Conservation (phyloP, 2,888 invertebrate genomes). For the Nebria brevicollis region DNA sequence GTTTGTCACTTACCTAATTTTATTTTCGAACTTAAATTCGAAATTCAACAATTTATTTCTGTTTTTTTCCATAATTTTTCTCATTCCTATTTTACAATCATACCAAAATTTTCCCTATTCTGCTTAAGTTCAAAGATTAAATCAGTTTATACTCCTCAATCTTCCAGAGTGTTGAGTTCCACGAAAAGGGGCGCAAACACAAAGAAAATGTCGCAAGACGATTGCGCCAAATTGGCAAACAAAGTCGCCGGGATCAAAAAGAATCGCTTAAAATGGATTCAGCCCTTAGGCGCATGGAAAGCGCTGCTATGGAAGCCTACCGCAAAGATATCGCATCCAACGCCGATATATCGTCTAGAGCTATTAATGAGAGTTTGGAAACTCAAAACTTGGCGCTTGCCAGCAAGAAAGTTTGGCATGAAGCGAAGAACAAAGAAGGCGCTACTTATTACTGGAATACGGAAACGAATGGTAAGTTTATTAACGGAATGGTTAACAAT, state of each 20-base stretch:
- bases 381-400: constrained; percentile 55
- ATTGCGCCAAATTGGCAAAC: constrained; percentile 84
- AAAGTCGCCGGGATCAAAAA: constrained; percentile 82
- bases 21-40: too few relatives aligned
- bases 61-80: too few relatives aligned
- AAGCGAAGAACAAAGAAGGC: constrained; percentile 80
- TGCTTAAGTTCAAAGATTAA: too few relatives aligned
- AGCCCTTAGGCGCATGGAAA: constrained; percentile 89
- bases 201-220: constrained; percentile 90
- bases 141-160: neutral
- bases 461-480: constrained; percentile 79
- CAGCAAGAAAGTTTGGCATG: constrained; percentile 75
- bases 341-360: constrained; percentile 72
- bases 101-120: too few relatives aligned
- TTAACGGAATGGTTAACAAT: too few relatives aligned
- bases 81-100: too few relatives aligned
- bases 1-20: too few relatives aligned
- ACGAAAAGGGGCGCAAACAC: constrained; percentile 92
- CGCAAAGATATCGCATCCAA: constrained; percentile 82
- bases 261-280: constrained; percentile 80
- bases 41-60: too few relatives aligned
- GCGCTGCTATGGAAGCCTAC: constrained; percentile 89
- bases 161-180: constrained; percentile 89
- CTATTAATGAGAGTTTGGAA: constrained; percentile 58
- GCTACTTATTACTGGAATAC: constrained; percentile 88